Conservation (phyloP, 2,797 vertebrate genomes). For the Brachyrhaphis roseni region DNA sequence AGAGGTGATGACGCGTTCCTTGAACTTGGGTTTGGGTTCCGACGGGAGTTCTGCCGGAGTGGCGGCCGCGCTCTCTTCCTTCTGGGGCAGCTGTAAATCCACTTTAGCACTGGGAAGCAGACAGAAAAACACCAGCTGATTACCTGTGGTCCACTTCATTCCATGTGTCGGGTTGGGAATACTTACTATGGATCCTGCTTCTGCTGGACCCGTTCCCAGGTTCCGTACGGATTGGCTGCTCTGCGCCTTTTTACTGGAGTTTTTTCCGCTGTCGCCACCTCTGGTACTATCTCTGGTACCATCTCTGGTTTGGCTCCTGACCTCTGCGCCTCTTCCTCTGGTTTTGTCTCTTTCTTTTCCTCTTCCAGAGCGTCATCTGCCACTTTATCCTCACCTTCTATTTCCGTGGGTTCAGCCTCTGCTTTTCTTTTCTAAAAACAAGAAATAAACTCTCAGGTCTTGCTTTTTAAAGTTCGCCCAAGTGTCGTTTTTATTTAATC, state of each 20-base stretch:
- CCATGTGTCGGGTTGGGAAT: neutral
- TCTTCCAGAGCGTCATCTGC: constrained; percentile 31
- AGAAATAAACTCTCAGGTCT: neutral
- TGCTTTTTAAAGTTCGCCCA: neutral
- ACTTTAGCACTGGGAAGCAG: constrained; percentile 81
- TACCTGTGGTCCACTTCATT: neutral
- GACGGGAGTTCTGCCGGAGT: constrained; percentile 68
- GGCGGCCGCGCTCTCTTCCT: constrained; percentile 72
- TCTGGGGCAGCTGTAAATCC: constrained; percentile 89
- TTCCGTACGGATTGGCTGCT: constrained; percentile 86
- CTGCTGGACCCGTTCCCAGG: constrained; percentile 86
- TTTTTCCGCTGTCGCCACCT: neutral
- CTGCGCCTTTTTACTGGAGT: constrained; percentile 65
- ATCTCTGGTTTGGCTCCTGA: constrained; percentile 55
- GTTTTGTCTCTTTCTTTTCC: constrained; percentile 29
- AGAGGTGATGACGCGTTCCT: constrained; percentile 92
- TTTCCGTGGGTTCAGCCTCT: constrained; percentile 39
- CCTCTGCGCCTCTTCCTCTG: constrained; percentile 28
- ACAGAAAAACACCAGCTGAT: neutral
- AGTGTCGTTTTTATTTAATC: neutral
- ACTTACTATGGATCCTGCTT: constrained; percentile 82
- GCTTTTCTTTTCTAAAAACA: constrained; percentile 73
- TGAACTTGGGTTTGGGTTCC: constrained; percentile 88
- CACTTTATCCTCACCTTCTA: constrained; percentile 26
- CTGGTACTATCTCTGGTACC: constrained; percentile 63